Conservation (phyloP, 2,888 invertebrate species). For the Amphipoea oculea region DNA sequence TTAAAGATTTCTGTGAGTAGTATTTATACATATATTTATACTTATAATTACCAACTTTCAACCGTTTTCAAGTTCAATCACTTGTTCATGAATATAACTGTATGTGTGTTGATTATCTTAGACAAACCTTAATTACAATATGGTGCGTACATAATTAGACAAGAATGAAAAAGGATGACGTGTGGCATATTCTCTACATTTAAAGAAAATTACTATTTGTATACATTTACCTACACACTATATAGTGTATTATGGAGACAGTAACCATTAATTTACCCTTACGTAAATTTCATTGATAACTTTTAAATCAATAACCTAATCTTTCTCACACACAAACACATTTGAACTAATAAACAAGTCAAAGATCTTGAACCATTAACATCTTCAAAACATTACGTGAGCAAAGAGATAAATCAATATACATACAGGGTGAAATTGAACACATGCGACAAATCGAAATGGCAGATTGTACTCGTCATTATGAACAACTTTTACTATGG, state of each 20-base stretch:
- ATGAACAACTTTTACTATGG: no score
- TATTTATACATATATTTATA: background rate
- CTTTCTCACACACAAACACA: background rate
- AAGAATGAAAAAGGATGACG: background rate
- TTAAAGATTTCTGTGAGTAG: background rate
- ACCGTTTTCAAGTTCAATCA: background rate
- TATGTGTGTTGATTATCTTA: background rate
- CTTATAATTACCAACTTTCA: background rate
- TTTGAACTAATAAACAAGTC: slow-evolving; percentile 4
- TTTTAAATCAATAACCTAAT: no score
- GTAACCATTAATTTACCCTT: background rate
- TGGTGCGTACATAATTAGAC: background rate
- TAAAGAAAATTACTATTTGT: background rate
- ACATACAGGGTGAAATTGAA: no score
- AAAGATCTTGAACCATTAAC: slow-evolving; percentile 8
- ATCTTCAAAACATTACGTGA: slow-evolving; percentile 25
- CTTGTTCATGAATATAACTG: background rate
- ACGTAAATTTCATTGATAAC: background rate
- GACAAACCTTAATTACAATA: no score
- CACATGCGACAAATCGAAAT: no score
- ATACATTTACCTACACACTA: background rate
- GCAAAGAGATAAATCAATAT: slow-evolving; percentile 25
- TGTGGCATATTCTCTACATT: background rate
- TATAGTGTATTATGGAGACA: background rate
- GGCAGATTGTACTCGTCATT: no score